phyloP scores from a whole-genome alignment of 2,888 invertebrate species.

The Xylophagus ater region DNA sequence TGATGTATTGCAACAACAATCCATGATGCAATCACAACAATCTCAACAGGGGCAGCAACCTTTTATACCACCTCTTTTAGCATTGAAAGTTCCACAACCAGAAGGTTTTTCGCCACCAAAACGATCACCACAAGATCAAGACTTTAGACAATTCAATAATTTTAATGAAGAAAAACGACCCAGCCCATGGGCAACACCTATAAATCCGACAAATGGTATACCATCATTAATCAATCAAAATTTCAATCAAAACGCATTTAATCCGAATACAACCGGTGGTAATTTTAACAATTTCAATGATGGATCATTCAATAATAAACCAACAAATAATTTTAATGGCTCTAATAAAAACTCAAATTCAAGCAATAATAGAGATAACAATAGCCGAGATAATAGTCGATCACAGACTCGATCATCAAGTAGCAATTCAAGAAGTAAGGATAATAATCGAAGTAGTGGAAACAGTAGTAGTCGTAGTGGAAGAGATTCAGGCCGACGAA shows the following conservation, averaged over 20 bases:
- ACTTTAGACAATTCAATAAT: slow-evolving; percentile 14
- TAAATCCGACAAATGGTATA: slow-evolving; percentile 13
- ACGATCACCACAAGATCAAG: slow-evolving; percentile 13
- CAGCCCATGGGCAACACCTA: slow-evolving; percentile 16
- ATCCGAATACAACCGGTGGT: neutral
- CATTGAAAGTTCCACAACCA: slow-evolving; percentile 30
- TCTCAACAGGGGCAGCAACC: slow-evolving; percentile 15
- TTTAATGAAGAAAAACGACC: slow-evolving; percentile 12
- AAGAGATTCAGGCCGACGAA: slow-evolving; percentile 9
- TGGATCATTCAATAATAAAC: slow-evolving; percentile 7
- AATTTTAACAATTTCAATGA: slow-evolving; percentile 12
- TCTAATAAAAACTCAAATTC: neutral
- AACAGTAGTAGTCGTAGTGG: slow-evolving; percentile 9
- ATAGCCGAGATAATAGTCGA: slow-evolving; percentile 8
- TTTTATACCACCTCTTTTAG: slow-evolving; percentile 29
- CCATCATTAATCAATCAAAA: slow-evolving; percentile 1
- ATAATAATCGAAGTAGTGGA: slow-evolving; percentile 10
- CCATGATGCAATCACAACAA: slow-evolving; percentile 1
- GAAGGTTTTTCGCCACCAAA: slow-evolving; percentile 10
- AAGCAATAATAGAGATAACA: neutral
- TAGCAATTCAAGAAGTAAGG: slow-evolving; percentile 11
- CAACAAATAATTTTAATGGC: slow-evolving; percentile 9
- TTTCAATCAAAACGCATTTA: no score
- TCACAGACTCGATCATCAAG: slow-evolving; percentile 23
- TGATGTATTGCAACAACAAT: slow-evolving; percentile 9